Evolutionary conservation across 37 sponge, comb jelly and placozoan genomes (phyloP).

Genomic region (Theonella swinhoei): DNA sequence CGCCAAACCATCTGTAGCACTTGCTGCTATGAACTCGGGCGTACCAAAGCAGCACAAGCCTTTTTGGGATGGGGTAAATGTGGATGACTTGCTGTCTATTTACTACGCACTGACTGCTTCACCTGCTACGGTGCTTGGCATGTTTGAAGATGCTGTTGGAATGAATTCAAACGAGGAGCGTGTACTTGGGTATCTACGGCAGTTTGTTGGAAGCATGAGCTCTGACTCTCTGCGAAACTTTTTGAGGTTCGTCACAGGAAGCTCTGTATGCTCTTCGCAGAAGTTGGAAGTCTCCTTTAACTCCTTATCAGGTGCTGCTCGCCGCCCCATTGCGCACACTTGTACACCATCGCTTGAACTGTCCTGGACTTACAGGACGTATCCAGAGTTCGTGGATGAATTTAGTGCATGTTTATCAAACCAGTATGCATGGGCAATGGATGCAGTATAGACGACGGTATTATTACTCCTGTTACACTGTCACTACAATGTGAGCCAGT

Average conservation of each 20-base stretch:
- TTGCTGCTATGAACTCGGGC: slow-evolving; percentile 6
- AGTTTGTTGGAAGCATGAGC: slow-evolving; percentile 31
- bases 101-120: slow-evolving; percentile 14
- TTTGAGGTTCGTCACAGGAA: slow-evolving; percentile 32
- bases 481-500: too few relatives aligned
- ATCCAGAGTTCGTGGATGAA: slow-evolving; percentile 20
- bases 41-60: slow-evolving; percentile 6
- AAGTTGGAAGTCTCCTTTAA: slow-evolving; percentile 4
- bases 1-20: slow-evolving; percentile 13
- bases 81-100: background rate
- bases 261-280: background rate
- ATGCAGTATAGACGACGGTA: slow-evolving; percentile 2
- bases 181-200: slow-evolving; percentile 22
- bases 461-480: background rate
- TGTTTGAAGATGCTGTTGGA: slow-evolving; percentile 5
- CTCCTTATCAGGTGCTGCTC: background rate
- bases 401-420: background rate
- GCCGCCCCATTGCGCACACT: slow-evolving; percentile 23
- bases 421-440: slow-evolving; percentile 16
- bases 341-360: slow-evolving; percentile 10
- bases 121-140: slow-evolving; percentile 6
- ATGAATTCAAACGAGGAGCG: slow-evolving; percentile 10
- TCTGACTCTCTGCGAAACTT: slow-evolving; percentile 6
- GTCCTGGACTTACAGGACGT: slow-evolving; percentile 11
- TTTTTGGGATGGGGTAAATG: slow-evolving; percentile 7